phyloP scores from a whole-genome alignment of 2,113 vertebrate genomes.

The Halichoeres trimaculatus region DNA sequence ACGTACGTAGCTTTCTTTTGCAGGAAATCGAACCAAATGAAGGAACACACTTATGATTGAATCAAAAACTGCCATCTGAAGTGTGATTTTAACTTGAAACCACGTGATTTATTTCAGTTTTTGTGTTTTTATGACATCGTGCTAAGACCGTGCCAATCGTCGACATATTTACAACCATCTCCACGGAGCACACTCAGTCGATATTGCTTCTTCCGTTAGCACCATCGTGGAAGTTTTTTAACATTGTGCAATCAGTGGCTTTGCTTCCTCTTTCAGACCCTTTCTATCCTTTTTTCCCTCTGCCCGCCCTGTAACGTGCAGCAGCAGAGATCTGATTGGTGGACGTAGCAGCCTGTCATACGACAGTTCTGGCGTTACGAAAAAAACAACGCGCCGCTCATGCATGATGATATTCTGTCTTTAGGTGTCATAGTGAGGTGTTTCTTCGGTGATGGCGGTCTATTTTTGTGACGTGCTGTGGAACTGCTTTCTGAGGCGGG shows the following conservation, averaged over 20 bases:
- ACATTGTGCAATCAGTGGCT: constrained; percentile 39
- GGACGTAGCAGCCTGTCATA: constrained; percentile 30
- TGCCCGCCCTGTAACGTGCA: constrained; percentile 18
- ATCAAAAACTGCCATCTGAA: constrained; percentile 28
- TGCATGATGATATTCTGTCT: constrained; percentile 66
- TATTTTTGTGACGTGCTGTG: constrained; percentile 55
- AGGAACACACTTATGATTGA: constrained; percentile 20
- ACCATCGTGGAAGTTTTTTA: constrained; percentile 42
- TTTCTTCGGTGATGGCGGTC: constrained; percentile 50
- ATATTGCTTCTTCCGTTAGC: constrained; percentile 32
- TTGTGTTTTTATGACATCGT: background rate
- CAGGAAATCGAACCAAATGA: constrained; percentile 5
- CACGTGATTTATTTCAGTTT: constrained; percentile 12
- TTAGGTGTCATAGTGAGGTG: constrained; percentile 63
- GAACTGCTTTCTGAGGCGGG: constrained; percentile 41
- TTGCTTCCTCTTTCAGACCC: constrained; percentile 30
- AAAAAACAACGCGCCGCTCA: constrained; percentile 45
- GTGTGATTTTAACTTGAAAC: background rate
- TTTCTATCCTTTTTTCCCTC: constrained; percentile 13
- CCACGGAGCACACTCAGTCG: constrained; percentile 27
- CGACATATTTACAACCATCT: constrained; percentile 19
- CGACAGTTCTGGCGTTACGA: constrained; percentile 56
- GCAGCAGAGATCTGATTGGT: constrained; percentile 33
- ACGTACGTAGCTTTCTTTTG: background rate
- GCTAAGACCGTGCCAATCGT: constrained; percentile 25